phyloP scores from a whole-genome alignment of 2,113 vertebrate species.

The Siphamia tubifer region DNA sequence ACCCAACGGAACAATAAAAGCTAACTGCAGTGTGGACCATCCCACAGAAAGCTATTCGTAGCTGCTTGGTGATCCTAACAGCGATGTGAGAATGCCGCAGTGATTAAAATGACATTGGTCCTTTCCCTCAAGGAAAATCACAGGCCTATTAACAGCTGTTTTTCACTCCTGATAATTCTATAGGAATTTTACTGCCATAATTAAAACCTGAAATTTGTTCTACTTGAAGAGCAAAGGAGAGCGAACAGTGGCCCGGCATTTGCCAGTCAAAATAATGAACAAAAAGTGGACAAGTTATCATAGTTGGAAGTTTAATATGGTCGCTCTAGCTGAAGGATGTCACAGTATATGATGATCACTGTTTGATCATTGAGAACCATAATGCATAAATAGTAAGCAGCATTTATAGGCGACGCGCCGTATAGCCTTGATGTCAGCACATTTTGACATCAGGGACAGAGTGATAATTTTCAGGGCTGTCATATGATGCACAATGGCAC shows the following conservation, averaged over 20 bases:
- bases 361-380: too few species aligned
- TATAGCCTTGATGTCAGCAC: too few species aligned
- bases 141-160: conserved; percentile 40
- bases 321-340: too few species aligned
- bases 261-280: too few species aligned
- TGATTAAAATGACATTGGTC: conserved; percentile 70
- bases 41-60: conserved; percentile 21
- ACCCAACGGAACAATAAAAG: conserved; percentile 22
- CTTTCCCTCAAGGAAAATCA: conserved; percentile 64
- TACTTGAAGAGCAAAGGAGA: conserved; percentile 26
- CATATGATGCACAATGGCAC: too few species aligned
- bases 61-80: neutral
- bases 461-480: too few species aligned
- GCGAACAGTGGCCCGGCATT: neutral
- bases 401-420: too few species aligned
- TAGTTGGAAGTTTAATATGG: neutral
- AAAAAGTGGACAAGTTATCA: neutral
- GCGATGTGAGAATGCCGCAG: conserved; percentile 20
- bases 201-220: conserved; percentile 47
- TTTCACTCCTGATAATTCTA: conserved; percentile 59
- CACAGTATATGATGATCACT: too few species aligned
- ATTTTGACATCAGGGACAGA: too few species aligned
- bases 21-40: conserved; percentile 16
- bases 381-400: too few species aligned
- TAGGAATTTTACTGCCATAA: conserved; percentile 59